These are phyloP conservation scores for Flexamia atlantica DNA, from an alignment of 2,888 invertebrate species.

Conservation along the genomic window DNA sequence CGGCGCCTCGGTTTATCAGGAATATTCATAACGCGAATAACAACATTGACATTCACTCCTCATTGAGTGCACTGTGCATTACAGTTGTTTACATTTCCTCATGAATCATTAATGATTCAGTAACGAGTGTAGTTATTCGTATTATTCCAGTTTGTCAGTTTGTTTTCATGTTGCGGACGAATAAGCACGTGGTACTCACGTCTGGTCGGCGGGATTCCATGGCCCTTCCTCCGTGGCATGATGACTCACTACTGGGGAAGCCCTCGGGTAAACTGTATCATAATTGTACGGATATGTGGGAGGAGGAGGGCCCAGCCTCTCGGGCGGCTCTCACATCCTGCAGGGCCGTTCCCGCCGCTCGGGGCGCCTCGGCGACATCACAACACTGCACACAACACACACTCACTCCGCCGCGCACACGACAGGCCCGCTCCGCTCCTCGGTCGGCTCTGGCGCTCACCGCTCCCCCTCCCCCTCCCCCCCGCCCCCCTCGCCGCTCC, in stretches of 20 bases:
- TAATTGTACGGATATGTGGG: slow-evolving; percentile 7
- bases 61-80: no score
- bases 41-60: background rate
- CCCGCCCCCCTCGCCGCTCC: slow-evolving; percentile 30
- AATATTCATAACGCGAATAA: background rate
- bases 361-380: slow-evolving; percentile 16
- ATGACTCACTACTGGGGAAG: slow-evolving; percentile 53
- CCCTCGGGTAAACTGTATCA: background rate
- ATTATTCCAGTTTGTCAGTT: no score
- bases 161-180: no score
- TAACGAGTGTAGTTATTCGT: no score
- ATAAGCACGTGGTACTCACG: slow-evolving; percentile 63
- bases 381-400: slow-evolving; percentile 44
- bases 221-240: slow-evolving; percentile 66
- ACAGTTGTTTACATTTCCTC: no score
- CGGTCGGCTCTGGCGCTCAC: background rate
- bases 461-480: slow-evolving; percentile 25
- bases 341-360: background rate
- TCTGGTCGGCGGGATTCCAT: slow-evolving; percentile 64
- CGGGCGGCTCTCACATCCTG: slow-evolving; percentile 12
- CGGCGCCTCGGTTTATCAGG: slow-evolving; percentile 5
- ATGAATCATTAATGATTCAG: background rate
- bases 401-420: background rate
- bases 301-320: slow-evolving; percentile 27
- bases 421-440: slow-evolving; percentile 35